Percentiles rank a stretch among this genome's conserved stretches.
Conservation (phyloP, 2,113 vertebrate species). For the Otus sunia region DNA sequence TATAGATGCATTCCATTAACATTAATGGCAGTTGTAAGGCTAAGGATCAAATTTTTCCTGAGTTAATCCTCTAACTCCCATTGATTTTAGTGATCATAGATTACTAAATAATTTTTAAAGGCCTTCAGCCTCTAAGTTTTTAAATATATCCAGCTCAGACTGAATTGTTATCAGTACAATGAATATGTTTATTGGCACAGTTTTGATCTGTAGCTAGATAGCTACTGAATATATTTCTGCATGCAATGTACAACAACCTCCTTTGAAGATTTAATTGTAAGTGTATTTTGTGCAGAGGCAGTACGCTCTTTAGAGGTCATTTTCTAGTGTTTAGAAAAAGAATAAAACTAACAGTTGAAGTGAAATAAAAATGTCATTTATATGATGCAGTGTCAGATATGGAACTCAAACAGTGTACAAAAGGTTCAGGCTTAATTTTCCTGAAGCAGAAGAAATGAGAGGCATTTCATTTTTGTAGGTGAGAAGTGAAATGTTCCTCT, state of each 20-base stretch:
- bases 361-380: conserved; percentile 17
- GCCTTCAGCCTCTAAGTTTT: neutral
- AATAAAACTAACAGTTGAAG: conserved; percentile 12
- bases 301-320: conserved; percentile 17
- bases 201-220: neutral
- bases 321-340: neutral
- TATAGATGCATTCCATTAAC: neutral
- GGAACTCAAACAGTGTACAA: conserved; percentile 4
- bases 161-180: conserved; percentile 1
- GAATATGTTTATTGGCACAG: neutral
- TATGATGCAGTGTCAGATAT: neutral
- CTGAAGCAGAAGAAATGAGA: conserved; percentile 63
- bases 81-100: neutral
- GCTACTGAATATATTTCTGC: neutral
- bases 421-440: conserved; percentile 50
- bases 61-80: neutral
- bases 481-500: conserved; percentile 73
- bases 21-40: conserved; percentile 18
- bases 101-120: neutral
- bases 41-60: neutral
- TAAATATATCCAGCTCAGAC: neutral
- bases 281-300: neutral
- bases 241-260: neutral
- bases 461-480: conserved; percentile 67
- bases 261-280: conserved; percentile 5